Evolutionary conservation across 2,113 vertebrate genomes (phyloP).

Genomic region (Panurus biarmicus): DNA sequence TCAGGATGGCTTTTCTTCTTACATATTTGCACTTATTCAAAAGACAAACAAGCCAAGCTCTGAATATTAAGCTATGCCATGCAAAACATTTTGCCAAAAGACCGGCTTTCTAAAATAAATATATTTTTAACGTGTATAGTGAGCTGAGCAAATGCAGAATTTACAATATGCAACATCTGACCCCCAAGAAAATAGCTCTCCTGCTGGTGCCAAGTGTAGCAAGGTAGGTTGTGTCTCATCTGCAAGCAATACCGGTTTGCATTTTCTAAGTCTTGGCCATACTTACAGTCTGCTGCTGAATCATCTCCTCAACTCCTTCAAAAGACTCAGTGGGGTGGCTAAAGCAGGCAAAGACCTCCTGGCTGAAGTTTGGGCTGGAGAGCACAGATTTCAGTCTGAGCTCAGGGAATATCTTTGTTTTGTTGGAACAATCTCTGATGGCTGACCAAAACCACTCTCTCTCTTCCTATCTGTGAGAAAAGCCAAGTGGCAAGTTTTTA

Average conservation of each 20-base stretch:
- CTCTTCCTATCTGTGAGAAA: background rate
- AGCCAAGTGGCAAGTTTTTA: background rate
- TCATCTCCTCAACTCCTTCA: background rate
- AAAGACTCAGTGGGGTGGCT: background rate
- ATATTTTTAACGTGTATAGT: background rate
- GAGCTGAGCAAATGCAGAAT: background rate
- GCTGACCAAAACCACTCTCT: background rate
- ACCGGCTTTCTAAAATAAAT: background rate
- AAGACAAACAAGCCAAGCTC: background rate
- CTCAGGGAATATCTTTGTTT: background rate
- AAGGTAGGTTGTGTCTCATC: background rate
- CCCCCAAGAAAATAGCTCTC: background rate
- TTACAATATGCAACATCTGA: background rate
- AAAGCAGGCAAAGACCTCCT: background rate
- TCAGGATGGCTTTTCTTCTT: slow-evolving; percentile 27
- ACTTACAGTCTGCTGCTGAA: background rate
- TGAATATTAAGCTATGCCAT: background rate
- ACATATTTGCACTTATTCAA: background rate
- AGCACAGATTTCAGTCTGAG: background rate
- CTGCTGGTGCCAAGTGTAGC: background rate
- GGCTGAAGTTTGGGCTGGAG: background rate
- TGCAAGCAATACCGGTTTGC: background rate
- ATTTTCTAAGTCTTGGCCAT: background rate
- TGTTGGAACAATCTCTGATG: background rate
- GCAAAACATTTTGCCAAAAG: background rate